phyloP scores from a whole-genome alignment of 2,888 invertebrate genomes.

The Eupithecia insigniata region DNA sequence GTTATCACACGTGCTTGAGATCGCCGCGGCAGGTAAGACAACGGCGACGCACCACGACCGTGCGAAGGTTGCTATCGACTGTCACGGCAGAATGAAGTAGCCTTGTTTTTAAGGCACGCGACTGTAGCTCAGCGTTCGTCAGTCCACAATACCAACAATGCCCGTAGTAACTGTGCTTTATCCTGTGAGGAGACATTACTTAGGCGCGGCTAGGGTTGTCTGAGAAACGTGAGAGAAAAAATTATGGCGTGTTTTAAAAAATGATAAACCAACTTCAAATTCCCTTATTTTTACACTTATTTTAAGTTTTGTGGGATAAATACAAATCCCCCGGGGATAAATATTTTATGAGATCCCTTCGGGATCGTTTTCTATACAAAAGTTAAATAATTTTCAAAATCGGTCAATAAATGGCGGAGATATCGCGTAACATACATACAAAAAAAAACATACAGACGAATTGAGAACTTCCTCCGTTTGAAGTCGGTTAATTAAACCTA shows the following conservation, averaged over 20 bases:
- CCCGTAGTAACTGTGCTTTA: conserved; percentile 23
- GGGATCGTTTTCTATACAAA: no score
- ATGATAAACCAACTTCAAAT: no score
- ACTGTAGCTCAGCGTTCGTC: conserved; percentile 41
- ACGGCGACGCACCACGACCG: conserved; percentile 53
- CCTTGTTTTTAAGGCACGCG: conserved; percentile 76
- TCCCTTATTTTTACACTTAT: no score
- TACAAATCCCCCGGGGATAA: no score
- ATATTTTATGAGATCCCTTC: no score
- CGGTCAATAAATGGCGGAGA: no score
- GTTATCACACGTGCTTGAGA: conserved; percentile 63
- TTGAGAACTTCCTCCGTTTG: no score
- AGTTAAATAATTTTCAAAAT: no score
- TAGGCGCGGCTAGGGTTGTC: conserved; percentile 18
- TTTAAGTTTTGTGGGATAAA: no score
- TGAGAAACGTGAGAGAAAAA: background rate
- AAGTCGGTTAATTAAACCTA: background rate
- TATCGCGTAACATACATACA: no score
- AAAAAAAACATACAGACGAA: no score
- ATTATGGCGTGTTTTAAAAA: no score
- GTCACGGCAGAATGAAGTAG: conserved; percentile 65
- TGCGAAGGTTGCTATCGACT: conserved; percentile 73
- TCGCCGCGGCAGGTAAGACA: conserved; percentile 58
- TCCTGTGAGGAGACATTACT: conserved; percentile 16
- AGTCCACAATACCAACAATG: conserved; percentile 27